Conservation (phyloP, 2,113 vertebrate genomes). For the Vidua chalybeata region DNA sequence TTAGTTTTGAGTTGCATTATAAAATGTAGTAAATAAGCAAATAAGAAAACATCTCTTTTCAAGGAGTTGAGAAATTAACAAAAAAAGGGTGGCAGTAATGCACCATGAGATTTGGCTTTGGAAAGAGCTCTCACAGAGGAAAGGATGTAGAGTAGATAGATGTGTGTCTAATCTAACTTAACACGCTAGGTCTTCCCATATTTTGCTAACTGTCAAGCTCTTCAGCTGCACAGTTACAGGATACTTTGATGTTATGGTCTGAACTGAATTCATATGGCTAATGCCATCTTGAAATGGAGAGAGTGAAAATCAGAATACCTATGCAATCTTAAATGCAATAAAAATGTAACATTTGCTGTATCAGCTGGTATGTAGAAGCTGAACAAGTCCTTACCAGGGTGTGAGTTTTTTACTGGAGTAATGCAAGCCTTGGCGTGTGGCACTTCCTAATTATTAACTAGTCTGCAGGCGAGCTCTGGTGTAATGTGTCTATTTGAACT, state of each 20-base stretch:
- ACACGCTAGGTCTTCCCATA: rapidly evolving
- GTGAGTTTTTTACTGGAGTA: constrained; percentile 7
- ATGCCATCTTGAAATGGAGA: not conserved
- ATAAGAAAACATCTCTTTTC: not conserved
- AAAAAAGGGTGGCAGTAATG: not conserved
- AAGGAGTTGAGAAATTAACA: not conserved
- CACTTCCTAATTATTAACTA: constrained; percentile 33
- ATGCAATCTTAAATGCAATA: not conserved
- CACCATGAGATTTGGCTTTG: not conserved
- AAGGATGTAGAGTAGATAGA: not conserved
- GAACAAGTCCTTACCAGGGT: not conserved
- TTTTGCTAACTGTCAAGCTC: not conserved
- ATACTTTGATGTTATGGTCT: not conserved
- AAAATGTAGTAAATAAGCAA: not conserved
- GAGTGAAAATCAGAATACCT: not conserved
- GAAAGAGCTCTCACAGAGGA: not conserved
- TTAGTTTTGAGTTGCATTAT: not conserved
- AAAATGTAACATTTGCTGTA: not conserved
- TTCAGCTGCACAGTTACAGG: not conserved
- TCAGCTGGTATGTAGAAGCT: not conserved
- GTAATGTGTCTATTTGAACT: constrained; percentile 13
- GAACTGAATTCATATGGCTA: not conserved
- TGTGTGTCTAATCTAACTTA: not conserved
- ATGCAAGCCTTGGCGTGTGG: constrained; percentile 24
- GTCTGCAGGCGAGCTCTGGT: not conserved